Conservation (phyloP, 2,113 vertebrate species). For the Chaetops frenatus region DNA sequence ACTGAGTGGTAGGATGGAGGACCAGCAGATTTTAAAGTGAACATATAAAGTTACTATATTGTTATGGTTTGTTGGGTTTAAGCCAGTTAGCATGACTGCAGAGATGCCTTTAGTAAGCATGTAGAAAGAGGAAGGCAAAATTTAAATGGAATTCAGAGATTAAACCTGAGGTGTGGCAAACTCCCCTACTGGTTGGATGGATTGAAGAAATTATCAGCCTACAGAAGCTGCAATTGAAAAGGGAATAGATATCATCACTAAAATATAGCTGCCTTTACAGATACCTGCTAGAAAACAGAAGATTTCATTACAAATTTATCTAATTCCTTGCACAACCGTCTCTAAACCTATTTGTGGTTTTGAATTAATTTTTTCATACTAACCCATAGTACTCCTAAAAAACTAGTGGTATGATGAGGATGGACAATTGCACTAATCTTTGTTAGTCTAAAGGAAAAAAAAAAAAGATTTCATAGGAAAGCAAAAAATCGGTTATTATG, state of each 20-base stretch:
- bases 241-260: not conserved
- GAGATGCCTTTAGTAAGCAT: not conserved
- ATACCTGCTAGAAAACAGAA: not conserved
- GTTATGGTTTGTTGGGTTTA: not conserved
- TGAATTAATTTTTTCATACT: not conserved
- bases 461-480: not conserved
- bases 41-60: not conserved
- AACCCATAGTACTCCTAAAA: not conserved
- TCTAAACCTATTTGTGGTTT: not conserved
- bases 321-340: not conserved
- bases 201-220: not conserved
- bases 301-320: not conserved
- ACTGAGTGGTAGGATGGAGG: not conserved
- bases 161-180: not conserved
- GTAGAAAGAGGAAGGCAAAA: not conserved
- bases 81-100: not conserved
- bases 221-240: not conserved
- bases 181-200: accelerated
- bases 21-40: not conserved
- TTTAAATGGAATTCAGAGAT: not conserved
- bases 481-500: not conserved
- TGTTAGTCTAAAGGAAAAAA: not conserved
- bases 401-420: not conserved
- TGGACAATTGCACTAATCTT: not conserved
- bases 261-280: not conserved